Evolutionary conservation across 2,888 invertebrate species (phyloP), one percentile per base, ranked within the genome.

Genomic region (Cephus spinipes): DNA sequence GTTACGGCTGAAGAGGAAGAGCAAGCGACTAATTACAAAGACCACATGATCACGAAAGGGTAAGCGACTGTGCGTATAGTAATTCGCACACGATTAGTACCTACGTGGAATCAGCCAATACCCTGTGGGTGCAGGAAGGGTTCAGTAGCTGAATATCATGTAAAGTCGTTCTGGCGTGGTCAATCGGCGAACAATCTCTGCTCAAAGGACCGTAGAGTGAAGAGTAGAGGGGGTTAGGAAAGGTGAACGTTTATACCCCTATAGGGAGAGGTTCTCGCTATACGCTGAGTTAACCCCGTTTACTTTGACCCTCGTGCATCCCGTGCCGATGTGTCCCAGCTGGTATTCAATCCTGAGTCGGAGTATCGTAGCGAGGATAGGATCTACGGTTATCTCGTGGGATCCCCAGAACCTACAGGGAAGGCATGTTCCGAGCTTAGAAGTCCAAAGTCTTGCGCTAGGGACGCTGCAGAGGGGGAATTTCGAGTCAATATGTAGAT

Each of bases 111-210:
- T 55, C 6, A 55, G 40, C 23, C 23, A 55, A 55, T 55, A 15
- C 1, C 40, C 40, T 23, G 40, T 55, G 40, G 40, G 6, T 6
- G 15, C 40, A 55, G 40, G 40, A 23, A 55, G 23, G 40, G 40
- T 23, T 55, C 40, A 9, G 40, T 55, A 55, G 40, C 23, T 55
- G 23, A 15, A 55, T 55, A 55, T 55, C 40, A 6, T 9, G 40
- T 9, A 55, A 55, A 40, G 71, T 76, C 78, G 31, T 32, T 69
- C 55, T 71, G 68, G 35, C 33, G 31, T 33, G 73, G 75, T 81
- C 69, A 79, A 81, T 78, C 78, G 79, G 73, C 74, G 76, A 73
- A 55, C 73, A 78, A 79, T 79, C 81, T 78, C 77, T 68, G 74
- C 40, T 77, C 77, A 77, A 76, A 81, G 76, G 32, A 69, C 73